Evolutionary conservation across 1,140 invertebrate species (phyloP).

Genomic region (Stegodyphus mimosarum): DNA sequence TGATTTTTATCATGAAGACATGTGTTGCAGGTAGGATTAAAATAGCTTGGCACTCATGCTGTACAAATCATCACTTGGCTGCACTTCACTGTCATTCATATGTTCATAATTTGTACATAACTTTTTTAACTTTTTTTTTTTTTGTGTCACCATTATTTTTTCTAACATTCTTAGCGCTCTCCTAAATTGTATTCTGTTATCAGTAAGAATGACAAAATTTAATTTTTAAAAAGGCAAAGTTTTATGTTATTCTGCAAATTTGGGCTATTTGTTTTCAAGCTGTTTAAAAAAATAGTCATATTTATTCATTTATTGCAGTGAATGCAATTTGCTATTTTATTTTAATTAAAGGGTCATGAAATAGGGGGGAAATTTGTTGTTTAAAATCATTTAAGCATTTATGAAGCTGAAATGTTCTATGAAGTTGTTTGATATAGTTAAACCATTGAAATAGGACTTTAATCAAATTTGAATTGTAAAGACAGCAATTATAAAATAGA

Average conservation of each 20-base stretch:
- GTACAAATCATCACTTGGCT: slow-evolving; percentile 60
- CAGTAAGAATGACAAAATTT: neutral
- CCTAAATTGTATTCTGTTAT: neutral
- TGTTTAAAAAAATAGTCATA: too few relatives aligned
- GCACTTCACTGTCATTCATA: slow-evolving; percentile 47
- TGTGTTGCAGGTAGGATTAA: slow-evolving; percentile 40
- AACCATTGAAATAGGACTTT: too few relatives aligned
- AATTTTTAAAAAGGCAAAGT: neutral
- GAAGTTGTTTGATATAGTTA: too few relatives aligned
- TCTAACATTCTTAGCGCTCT: neutral
- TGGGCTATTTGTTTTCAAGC: too few relatives aligned
- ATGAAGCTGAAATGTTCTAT: too few relatives aligned
- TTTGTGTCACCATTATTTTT: slow-evolving; percentile 6
- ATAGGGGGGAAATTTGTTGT: too few relatives aligned
- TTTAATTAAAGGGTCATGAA: too few relatives aligned
- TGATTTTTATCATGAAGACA: neutral
- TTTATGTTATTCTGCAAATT: too few relatives aligned
- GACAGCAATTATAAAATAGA: slow-evolving; percentile 12
- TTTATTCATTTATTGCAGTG: too few relatives aligned
- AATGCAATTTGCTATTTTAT: too few relatives aligned
- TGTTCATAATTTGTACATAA: slow-evolving; percentile 50
- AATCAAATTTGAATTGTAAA: slow-evolving; percentile 1
- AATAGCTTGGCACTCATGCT: slow-evolving; percentile 59
- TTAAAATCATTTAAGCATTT: too few relatives aligned
- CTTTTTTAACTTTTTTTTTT: slow-evolving; percentile 46